Percentiles rank a stretch among this genome's conserved stretches.
phyloP scores from a whole-genome alignment of 2,888 invertebrate genomes.

The Oeneis ivallda region DNA sequence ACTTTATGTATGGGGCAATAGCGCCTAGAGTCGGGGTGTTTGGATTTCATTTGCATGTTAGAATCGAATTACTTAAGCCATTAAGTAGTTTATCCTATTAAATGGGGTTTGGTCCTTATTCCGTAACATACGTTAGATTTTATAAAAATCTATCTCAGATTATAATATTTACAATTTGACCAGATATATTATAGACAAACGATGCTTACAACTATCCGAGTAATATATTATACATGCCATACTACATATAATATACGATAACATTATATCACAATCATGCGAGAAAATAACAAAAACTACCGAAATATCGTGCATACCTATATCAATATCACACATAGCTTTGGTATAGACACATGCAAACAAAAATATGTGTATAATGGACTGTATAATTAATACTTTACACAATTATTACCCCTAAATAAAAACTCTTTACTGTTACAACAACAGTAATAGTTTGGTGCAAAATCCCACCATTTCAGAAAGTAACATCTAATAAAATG shows the following conservation, averaged over 20 bases:
- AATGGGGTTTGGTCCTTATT: no score
- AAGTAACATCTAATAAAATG: no score
- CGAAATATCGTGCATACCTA: not conserved
- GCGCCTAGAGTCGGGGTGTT: no score
- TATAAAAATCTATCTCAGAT: no score
- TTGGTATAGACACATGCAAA: not conserved
- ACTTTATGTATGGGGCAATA: no score
- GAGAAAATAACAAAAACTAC: not conserved
- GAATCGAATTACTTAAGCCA: no score
- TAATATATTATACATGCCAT: not conserved
- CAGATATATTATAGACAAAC: no score
- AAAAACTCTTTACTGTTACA: not conserved
- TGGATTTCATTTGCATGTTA: no score
- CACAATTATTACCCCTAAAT: not conserved
- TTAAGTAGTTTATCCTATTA: no score
- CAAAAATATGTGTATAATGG: not conserved
- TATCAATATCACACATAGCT: not conserved
- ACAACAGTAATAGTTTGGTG: not conserved
- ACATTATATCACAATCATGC: not conserved
- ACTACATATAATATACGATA: not conserved
- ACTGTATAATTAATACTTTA: not conserved
- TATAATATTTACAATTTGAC: no score
- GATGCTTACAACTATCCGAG: no score
- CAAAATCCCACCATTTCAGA: not conserved
- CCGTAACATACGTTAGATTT: no score